Evolutionary conservation across 2,113 vertebrate species (phyloP).

Genomic region (Callionymus lyra): DNA sequence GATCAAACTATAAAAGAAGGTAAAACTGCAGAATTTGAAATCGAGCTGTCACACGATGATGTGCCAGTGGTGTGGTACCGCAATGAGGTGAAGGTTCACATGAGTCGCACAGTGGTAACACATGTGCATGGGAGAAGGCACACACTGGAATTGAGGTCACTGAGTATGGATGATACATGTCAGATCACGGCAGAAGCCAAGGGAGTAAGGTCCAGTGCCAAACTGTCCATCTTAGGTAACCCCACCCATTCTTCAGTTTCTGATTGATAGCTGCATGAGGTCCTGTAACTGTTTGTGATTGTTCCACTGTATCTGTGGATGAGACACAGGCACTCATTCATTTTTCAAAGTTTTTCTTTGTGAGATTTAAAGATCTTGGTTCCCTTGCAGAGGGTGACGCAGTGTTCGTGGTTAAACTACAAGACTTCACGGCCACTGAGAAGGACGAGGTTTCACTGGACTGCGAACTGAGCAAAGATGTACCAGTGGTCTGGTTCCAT

Average conservation of each 20-base stretch:
- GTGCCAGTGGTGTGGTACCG: constrained; percentile 86
- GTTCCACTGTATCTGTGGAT: too few species aligned
- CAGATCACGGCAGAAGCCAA: constrained; percentile 90
- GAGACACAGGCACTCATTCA: too few species aligned
- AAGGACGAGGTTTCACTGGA: constrained; percentile 84
- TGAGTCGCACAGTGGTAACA: constrained; percentile 80
- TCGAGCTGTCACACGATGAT: constrained; percentile 87
- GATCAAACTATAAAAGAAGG: constrained; percentile 93
- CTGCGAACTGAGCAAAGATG: constrained; percentile 95
- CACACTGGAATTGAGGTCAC: constrained; percentile 81
- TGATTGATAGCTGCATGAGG: neutral
- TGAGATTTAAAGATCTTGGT: too few species aligned
- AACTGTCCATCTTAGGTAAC: constrained; percentile 91
- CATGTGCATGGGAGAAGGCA: constrained; percentile 82
- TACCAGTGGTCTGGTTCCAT: constrained; percentile 88
- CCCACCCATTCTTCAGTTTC: neutral
- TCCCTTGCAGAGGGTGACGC: constrained; percentile 82
- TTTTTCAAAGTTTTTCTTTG: too few species aligned
- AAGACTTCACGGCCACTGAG: constrained; percentile 85
- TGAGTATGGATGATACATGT: constrained; percentile 89
- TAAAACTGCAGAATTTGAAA: constrained; percentile 77
- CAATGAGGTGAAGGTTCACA: constrained; percentile 89
- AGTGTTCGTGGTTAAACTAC: constrained; percentile 83
- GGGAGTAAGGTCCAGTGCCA: constrained; percentile 74
- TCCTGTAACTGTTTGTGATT: too few species aligned